A percentile compares a stretch with the other conserved stretches of the same genome.
phyloP scores from a whole-genome alignment of 2,888 invertebrate genomes.

The Drosophila setosimentum region DNA sequence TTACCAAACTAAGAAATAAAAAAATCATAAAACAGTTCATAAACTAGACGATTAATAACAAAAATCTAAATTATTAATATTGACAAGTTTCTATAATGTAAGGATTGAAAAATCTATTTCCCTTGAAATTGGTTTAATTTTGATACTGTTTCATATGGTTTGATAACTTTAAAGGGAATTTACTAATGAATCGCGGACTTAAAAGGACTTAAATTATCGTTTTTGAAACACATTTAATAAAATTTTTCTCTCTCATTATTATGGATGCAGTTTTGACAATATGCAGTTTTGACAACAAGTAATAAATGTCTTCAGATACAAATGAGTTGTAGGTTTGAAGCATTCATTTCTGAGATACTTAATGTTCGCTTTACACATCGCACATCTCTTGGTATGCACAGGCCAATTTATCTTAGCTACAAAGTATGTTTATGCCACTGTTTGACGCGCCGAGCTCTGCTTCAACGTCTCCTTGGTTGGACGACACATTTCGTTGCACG shows the following conservation, averaged over 20 bases:
- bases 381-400: conserved; percentile 26
- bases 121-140: neutral
- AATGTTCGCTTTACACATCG: conserved; percentile 17
- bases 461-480: conserved; percentile 8
- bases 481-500: conserved; percentile 59
- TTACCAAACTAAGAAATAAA: no score
- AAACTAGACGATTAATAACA: neutral
- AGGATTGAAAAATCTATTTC: neutral
- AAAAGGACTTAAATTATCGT: no score
- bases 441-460: conserved; percentile 24
- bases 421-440: conserved; percentile 58
- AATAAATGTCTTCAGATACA: conserved; percentile 17
- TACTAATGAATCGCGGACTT: neutral
- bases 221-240: neutral
- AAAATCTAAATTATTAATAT: no score
- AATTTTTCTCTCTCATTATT: neutral
- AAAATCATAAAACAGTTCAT: neutral
- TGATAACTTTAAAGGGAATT: neutral
- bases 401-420: conserved; percentile 54
- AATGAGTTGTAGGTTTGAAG: conserved; percentile 11
- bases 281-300: neutral
- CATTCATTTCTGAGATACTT: conserved; percentile 7
- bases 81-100: neutral
- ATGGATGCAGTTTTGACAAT: neutral
- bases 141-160: neutral